Evolutionary conservation across 2,888 invertebrate species (phyloP), one percentile per base, ranked within the genome.

Genomic region (Amiota mariae): DNA sequence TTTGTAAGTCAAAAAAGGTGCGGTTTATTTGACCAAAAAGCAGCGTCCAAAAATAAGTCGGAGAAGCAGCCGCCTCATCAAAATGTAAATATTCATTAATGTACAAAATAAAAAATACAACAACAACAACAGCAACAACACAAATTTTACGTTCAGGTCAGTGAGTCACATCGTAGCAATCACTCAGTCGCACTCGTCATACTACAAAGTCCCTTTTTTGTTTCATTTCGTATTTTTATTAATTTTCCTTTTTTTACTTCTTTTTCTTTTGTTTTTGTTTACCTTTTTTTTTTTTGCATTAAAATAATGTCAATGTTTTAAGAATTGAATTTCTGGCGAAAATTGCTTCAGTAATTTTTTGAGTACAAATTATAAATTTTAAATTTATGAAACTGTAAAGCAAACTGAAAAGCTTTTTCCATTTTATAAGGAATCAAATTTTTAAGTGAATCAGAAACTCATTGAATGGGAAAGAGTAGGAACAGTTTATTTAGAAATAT

Each of bases 71-170:
- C n/a, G n/a, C 36, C 8, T 0, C 36, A 36, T 36, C 80, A 82
- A 84, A 78, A 86, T 85, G 86, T 85, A 85, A 85, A 86, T 85
- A 80, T 79, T 74, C 76, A 82, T 84, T 82, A 72, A 79, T 79
- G 73, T 75, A 73, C 67, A 73, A 36, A 18, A 18, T 11, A 20
- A 57, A 49, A 67, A 67, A 47, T 24, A 1, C 24, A 24, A 3
- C 24, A n/a, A n/a, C n/a, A 36, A 36, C 36, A 36, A 6, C 36
- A 36, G 6, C 36, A 36, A 36, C 2, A 36, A 36, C 36, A 36
- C 48, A 48, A 75, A 36, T 64, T 66, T 56, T 57, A 67, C 63
- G 61, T 67, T 70, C 75, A 72, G 82, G 81, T 84, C 85, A 84
- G 77, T 73, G 77, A 75, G 72, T 36, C 36, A 36, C 76, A 80